Evolutionary conservation across 2,888 invertebrate genomes (phyloP).

Genomic region (Nyleta sp.): DNA sequence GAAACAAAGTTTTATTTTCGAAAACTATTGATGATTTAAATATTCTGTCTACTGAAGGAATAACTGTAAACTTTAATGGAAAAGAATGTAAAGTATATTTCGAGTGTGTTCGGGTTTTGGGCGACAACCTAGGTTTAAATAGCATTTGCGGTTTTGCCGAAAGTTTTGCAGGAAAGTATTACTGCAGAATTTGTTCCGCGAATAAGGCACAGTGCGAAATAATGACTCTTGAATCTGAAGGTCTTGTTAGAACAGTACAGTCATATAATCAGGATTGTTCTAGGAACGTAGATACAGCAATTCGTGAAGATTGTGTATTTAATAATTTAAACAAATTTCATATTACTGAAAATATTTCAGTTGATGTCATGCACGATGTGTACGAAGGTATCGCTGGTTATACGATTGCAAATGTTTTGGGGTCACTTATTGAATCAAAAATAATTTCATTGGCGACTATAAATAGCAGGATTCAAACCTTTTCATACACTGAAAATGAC

Average conservation of each 20-base stretch:
- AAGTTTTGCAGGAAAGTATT: conserved; percentile 10
- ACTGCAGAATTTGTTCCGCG: conserved; percentile 12
- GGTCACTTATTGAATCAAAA: background rate
- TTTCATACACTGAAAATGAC: background rate
- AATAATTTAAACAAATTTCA: conserved; percentile 1
- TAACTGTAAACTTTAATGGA: conserved; percentile 36
- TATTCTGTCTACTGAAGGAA: conserved; percentile 31
- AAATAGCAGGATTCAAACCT: background rate
- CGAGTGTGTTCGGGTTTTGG: conserved; percentile 51
- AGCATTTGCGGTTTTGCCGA: conserved; percentile 14
- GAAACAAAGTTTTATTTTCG: conserved; percentile 22
- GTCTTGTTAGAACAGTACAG: background rate
- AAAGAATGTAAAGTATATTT: conserved; percentile 37
- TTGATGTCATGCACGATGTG: background rate
- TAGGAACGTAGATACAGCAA: background rate
- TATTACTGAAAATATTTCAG: background rate
- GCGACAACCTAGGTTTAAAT: conserved; percentile 57
- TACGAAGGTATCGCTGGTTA: conserved; percentile 1
- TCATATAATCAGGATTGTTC: background rate
- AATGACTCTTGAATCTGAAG: background rate
- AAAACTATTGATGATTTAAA: conserved; percentile 31
- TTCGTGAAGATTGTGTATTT: background rate
- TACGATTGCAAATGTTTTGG: background rate
- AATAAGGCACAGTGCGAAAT: background rate
- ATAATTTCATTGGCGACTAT: background rate